Conservation (phyloP, 2,797 vertebrate genomes). For the Lithobates sylvaticus region DNA sequence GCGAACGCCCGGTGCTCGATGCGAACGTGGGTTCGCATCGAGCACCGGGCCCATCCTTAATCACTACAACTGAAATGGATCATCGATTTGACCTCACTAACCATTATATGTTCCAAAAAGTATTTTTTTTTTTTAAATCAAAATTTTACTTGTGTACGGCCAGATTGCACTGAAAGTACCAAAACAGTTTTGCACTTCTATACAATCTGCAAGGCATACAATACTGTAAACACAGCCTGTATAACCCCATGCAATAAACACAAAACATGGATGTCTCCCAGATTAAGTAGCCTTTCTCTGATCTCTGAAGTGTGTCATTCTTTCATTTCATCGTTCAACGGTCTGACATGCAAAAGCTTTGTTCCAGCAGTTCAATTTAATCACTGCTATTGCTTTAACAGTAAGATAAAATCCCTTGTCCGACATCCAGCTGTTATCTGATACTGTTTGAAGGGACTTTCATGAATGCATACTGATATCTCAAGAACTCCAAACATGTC, state of each 20-base stretch:
- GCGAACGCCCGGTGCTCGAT: too few relatives aligned
- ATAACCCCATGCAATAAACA: constrained; percentile 12
- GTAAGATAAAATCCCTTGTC: constrained; percentile 89
- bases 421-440: constrained; percentile 92
- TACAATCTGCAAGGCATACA: background rate
- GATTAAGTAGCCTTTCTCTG: constrained; percentile 74
- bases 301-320: constrained; percentile 88
- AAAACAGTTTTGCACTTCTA: background rate
- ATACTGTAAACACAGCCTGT: background rate
- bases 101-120: too few relatives aligned
- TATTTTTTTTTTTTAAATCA: too few relatives aligned
- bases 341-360: constrained; percentile 94
- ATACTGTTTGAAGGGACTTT: constrained; percentile 89
- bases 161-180: too few relatives aligned
- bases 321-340: constrained; percentile 90
- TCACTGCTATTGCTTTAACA: constrained; percentile 93
- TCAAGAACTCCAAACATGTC: constrained; percentile 94
- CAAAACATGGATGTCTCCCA: constrained; percentile 27
- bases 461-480: constrained; percentile 89
- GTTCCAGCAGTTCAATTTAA: constrained; percentile 99
- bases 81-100: too few relatives aligned
- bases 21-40: too few relatives aligned
- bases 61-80: too few relatives aligned
- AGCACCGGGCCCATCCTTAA: too few relatives aligned
- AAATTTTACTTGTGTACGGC: too few relatives aligned